These are phyloP conservation scores for Aphidius gifuensis DNA, from an alignment of 1,140 invertebrate genomes.

Conservation along the genomic window DNA sequence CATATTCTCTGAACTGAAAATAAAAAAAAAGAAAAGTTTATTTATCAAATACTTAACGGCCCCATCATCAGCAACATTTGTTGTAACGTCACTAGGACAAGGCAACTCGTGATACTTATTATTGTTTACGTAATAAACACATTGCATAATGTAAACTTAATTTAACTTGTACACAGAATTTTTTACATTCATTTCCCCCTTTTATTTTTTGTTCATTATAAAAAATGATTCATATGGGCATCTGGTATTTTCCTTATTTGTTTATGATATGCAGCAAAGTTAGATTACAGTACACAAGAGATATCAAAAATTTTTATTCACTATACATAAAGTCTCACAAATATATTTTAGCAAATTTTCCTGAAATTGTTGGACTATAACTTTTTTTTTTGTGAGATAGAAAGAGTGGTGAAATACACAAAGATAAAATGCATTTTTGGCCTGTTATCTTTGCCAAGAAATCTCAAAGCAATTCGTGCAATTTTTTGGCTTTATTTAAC, in stretches of 20 bases:
- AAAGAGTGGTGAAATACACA: too few species aligned
- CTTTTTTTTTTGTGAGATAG: too few species aligned
- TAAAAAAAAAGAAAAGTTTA: neutral
- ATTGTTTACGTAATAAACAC: constrained; percentile 48
- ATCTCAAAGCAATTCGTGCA: constrained; percentile 9
- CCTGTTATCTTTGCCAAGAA: constrained; percentile 21
- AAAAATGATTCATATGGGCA: neutral
- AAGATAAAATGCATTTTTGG: too few species aligned
- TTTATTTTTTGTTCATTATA: neutral
- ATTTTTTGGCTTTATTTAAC: constrained; percentile 17
- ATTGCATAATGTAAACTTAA: constrained; percentile 39
- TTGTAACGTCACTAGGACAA: constrained; percentile 27
- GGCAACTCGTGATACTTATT: constrained; percentile 38
- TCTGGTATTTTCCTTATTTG: neutral
- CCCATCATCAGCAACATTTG: constrained; percentile 29
- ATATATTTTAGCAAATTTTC: too few species aligned
- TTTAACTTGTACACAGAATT: neutral
- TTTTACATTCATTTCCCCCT: constrained; percentile 3
- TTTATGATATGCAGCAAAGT: neutral
- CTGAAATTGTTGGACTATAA: too few species aligned
- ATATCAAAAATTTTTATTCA: too few species aligned
- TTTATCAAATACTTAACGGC: neutral
- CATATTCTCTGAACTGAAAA: neutral
- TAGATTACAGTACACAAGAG: too few species aligned
- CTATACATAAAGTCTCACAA: too few species aligned